phyloP scores from a whole-genome alignment of 2,797 vertebrate genomes.

The Pelodytes ibericus region DNA sequence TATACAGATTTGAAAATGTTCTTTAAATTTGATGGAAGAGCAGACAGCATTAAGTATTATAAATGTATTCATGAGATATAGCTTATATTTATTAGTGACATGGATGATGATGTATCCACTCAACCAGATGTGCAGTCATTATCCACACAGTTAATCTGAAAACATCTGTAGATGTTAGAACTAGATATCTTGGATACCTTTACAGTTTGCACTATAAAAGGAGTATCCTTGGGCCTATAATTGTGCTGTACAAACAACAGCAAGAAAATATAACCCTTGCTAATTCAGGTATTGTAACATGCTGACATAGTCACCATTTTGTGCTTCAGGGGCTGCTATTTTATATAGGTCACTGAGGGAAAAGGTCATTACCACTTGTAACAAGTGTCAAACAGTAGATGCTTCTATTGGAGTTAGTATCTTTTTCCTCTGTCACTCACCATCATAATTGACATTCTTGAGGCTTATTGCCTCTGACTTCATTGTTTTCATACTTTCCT shows the following conservation, averaged over 20 bases:
- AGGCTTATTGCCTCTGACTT: constrained; percentile 7
- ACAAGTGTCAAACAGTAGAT: neutral
- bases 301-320: neutral
- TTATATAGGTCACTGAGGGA: neutral
- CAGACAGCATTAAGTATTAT: no score
- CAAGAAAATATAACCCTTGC: neutral
- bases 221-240: no score
- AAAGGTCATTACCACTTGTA: neutral
- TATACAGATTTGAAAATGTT: no score
- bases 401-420: neutral
- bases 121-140: no score
- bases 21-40: no score
- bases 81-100: no score
- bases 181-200: no score
- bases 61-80: no score
- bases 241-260: neutral
- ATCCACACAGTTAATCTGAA: no score
- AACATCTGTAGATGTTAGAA: no score
- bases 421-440: neutral
- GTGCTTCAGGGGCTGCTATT: neutral
- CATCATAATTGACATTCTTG: neutral
- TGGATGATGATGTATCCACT: no score
- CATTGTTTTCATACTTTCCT: neutral
- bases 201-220: no score
- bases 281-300: neutral